A percentile compares a stretch with the other conserved stretches of the same genome.
Evolutionary conservation across 2,888 invertebrate genomes (phyloP).

Genomic region (Nysson spinosus): DNA sequence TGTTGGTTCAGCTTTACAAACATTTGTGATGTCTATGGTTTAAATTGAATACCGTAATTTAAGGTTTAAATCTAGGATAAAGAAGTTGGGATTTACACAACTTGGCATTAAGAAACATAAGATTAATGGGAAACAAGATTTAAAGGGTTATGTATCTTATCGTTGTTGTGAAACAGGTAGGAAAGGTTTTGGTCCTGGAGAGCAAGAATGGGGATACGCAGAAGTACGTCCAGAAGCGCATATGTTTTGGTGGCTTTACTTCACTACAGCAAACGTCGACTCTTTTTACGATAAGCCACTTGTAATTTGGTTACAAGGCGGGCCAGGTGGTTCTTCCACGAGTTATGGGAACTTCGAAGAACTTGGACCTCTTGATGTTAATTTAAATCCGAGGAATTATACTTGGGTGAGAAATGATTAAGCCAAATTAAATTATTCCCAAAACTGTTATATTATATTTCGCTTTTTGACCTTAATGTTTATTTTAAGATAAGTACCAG

Average conservation of each 20-base stretch:
- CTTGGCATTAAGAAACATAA: too few species aligned
- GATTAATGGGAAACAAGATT: too few species aligned
- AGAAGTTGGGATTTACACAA: too few species aligned
- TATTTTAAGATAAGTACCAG: too few species aligned
- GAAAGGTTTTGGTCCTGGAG: conserved; percentile 80
- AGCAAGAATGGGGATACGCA: conserved; percentile 87
- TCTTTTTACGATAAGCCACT: conserved; percentile 82
- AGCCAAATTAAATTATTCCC: neutral
- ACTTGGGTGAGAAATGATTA: conserved; percentile 83
- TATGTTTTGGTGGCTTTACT: conserved; percentile 94
- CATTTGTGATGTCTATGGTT: too few species aligned
- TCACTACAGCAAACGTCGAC: conserved; percentile 82
- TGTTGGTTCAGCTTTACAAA: too few species aligned
- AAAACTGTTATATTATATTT: too few species aligned
- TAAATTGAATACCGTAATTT: too few species aligned
- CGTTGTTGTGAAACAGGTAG: conserved; percentile 35
- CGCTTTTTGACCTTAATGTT: too few species aligned
- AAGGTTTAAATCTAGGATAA: too few species aligned
- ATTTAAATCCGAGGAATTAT: conserved; percentile 83
- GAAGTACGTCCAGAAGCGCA: conserved; percentile 86
- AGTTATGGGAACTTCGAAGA: conserved; percentile 93
- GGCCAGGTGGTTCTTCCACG: conserved; percentile 89
- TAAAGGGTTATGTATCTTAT: too few species aligned
- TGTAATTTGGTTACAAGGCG: conserved; percentile 94
- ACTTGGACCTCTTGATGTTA: conserved; percentile 85